Evolutionary conservation across 2,888 invertebrate genomes (phyloP).

Genomic region (Nesidiocoris tenuis): DNA sequence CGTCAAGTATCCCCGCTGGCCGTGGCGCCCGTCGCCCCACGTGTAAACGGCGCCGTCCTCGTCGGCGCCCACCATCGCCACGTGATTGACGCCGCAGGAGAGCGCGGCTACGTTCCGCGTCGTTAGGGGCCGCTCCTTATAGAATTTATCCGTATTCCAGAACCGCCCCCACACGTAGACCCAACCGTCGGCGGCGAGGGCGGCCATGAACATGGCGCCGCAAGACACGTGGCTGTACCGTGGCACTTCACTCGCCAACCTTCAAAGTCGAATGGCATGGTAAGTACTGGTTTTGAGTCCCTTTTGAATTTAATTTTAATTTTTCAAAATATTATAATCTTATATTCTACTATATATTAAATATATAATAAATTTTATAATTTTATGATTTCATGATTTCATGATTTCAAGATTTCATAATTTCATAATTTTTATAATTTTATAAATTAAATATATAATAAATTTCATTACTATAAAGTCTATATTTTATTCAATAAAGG

Average conservation of each 20-base stretch:
- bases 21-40: conserved; percentile 28
- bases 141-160: conserved; percentile 27
- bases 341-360: too few relatives aligned
- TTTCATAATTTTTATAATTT: too few relatives aligned
- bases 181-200: conserved; percentile 20
- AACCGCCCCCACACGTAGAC: conserved; percentile 29
- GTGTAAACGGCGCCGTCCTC: conserved; percentile 23
- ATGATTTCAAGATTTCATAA: too few relatives aligned
- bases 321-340: too few relatives aligned
- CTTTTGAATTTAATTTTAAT: too few relatives aligned
- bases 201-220: conserved; percentile 31
- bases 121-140: conserved; percentile 22
- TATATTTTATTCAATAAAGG: too few relatives aligned
- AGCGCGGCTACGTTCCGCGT: conserved; percentile 2
- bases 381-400: too few relatives aligned
- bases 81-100: conserved; percentile 21
- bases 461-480: too few relatives aligned
- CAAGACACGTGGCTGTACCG: conserved; percentile 8
- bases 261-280: too few relatives aligned
- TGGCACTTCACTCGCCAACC: neutral
- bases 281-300: too few relatives aligned
- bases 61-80: conserved; percentile 19
- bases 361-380: too few relatives aligned
- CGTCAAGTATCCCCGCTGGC: conserved; percentile 15
- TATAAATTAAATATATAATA: too few relatives aligned